phyloP scores from a whole-genome alignment of 2,797 vertebrate genomes.

The Acanthiza pusilla region DNA sequence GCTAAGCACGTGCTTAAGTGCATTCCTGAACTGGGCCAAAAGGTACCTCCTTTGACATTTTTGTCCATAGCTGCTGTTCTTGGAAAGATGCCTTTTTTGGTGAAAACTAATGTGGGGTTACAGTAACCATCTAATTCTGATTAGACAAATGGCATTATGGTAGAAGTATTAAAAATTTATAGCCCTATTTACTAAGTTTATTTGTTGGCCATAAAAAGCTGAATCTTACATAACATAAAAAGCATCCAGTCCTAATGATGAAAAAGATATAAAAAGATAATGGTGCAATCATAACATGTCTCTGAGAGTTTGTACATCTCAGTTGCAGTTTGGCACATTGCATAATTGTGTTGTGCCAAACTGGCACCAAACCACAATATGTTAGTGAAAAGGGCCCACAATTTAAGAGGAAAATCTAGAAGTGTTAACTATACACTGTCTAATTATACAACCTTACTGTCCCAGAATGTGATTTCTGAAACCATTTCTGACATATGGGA shows the following conservation, averaged over 20 bases:
- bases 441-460: constrained; percentile 80
- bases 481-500: constrained; percentile 82
- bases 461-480: constrained; percentile 79
- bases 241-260: constrained; percentile 65
- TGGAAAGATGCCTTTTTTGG: constrained; percentile 60
- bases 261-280: constrained; percentile 76
- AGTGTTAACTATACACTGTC: constrained; percentile 80
- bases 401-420: constrained; percentile 75
- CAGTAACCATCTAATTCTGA: constrained; percentile 61
- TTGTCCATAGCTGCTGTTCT: constrained; percentile 20
- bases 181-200: constrained; percentile 72
- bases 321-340: constrained; percentile 66
- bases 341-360: constrained; percentile 67
- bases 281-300: constrained; percentile 67
- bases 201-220: constrained; percentile 68
- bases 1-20: constrained; percentile 27
- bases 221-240: constrained; percentile 71
- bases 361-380: constrained; percentile 71
- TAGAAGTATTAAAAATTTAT: constrained; percentile 78
- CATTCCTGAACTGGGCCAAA: constrained; percentile 43
- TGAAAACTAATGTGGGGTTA: constrained; percentile 32
- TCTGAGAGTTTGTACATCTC: constrained; percentile 72
- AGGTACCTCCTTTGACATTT: constrained; percentile 26
- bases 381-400: constrained; percentile 72
- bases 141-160: constrained; percentile 67